A percentile compares a stretch with the other conserved stretches of the same genome.
Conservation (phyloP, 2,113 vertebrate genomes). For the Campylorhamphus procurvoides region DNA sequence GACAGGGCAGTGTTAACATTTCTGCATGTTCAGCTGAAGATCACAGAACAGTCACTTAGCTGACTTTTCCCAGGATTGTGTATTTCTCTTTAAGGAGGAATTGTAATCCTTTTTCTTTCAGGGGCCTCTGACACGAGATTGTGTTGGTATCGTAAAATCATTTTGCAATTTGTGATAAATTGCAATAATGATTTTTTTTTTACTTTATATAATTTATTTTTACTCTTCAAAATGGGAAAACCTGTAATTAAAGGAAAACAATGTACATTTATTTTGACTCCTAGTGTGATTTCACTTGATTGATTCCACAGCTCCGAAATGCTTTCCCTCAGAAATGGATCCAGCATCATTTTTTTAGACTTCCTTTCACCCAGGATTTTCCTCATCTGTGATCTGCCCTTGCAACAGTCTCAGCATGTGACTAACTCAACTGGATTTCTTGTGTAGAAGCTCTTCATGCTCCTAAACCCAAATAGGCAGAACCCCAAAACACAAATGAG, state of each 20-base stretch:
- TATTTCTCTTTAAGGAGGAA: background rate
- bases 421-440: background rate
- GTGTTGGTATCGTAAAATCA: background rate
- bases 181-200: background rate
- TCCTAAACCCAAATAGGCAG: background rate
- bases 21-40: conserved; percentile 25
- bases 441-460: background rate
- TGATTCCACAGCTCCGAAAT: background rate
- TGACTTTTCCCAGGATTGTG: background rate
- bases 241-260: background rate
- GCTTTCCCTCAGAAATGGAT: background rate
- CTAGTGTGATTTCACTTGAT: background rate
- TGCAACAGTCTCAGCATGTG: background rate
- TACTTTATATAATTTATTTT: background rate
- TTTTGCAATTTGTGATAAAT: background rate
- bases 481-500: background rate
- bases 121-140: background rate
- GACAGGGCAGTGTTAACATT: conserved; percentile 46
- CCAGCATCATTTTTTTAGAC: background rate
- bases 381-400: background rate
- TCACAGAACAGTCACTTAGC: background rate
- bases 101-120: background rate
- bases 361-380: background rate
- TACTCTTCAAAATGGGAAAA: background rate
- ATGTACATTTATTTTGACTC: background rate